Conservation (phyloP, 1,140 invertebrate species). For the Penaeus indicus region DNA sequence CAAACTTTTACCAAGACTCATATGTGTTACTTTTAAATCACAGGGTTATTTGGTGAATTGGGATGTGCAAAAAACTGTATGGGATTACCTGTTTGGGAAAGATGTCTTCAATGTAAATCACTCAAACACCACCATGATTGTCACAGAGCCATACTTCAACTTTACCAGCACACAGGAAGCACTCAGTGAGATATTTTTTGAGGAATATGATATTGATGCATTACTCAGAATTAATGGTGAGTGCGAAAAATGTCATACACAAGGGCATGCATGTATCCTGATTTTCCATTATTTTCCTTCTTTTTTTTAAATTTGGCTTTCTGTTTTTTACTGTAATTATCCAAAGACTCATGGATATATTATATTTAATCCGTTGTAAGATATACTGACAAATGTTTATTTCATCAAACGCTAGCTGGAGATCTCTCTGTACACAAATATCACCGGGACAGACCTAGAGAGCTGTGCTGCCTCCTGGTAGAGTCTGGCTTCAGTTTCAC, state of each 20-base stretch:
- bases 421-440: conserved; percentile 74
- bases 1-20: too few species aligned
- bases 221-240: conserved; percentile 82
- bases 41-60: conserved; percentile 93
- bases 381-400: not conserved
- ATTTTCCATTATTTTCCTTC: too few species aligned
- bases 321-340: too few species aligned
- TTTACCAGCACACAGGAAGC: conserved; percentile 93
- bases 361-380: too few species aligned
- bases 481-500: conserved; percentile 97
- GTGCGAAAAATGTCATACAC: not conserved
- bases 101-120: conserved; percentile 85
- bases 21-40: conserved; percentile 62
- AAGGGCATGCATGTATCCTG: conserved; percentile 69
- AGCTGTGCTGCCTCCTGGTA: conserved; percentile 86
- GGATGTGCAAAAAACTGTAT: conserved; percentile 95
- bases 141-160: conserved; percentile 96
- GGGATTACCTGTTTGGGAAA: conserved; percentile 95
- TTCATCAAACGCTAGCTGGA: conserved; percentile 71
- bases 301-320: too few species aligned
- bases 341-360: too few species aligned
- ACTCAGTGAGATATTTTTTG: conserved; percentile 96
- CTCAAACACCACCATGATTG: conserved; percentile 82
- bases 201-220: conserved; percentile 94
- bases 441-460: conserved; percentile 72